phyloP scores from a whole-genome alignment of 2,797 vertebrate species.

The Lycodopsis pacificus region DNA sequence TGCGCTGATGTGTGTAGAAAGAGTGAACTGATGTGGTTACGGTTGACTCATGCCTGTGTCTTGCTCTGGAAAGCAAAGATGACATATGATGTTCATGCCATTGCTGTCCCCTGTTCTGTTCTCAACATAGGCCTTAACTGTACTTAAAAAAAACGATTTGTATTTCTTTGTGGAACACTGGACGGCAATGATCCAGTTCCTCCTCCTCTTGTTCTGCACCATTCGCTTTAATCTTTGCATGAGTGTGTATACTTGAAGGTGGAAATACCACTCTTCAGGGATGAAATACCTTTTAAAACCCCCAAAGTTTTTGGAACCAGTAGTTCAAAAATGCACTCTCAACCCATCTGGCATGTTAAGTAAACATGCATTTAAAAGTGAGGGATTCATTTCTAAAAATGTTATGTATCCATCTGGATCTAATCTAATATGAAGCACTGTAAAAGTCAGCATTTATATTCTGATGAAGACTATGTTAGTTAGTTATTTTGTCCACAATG shows the following conservation, averaged over 20 bases:
- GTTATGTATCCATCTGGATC: slow-evolving; percentile 27
- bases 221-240: slow-evolving; percentile 59
- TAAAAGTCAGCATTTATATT: slow-evolving; percentile 12
- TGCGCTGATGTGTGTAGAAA: slow-evolving; percentile 49
- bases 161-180: slow-evolving; percentile 54
- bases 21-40: slow-evolving; percentile 54
- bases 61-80: slow-evolving; percentile 48
- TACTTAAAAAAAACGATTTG: slow-evolving; percentile 45
- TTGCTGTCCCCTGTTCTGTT: slow-evolving; percentile 32
- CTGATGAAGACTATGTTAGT: slow-evolving; percentile 8
- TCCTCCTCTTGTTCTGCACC: slow-evolving; percentile 56
- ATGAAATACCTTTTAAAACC: slow-evolving; percentile 36
- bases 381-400: slow-evolving; percentile 43
- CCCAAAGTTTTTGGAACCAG: slow-evolving; percentile 29
- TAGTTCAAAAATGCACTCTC: slow-evolving; percentile 23
- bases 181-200: slow-evolving; percentile 36
- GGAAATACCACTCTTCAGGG: slow-evolving; percentile 36
- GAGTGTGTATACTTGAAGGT: slow-evolving; percentile 38
- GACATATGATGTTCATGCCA: slow-evolving; percentile 43
- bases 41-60: slow-evolving; percentile 51
- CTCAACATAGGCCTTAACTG: not conserved
- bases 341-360: slow-evolving; percentile 23
- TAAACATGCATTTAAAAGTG: slow-evolving; percentile 40
- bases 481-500: not conserved
- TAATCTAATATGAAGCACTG: slow-evolving; percentile 15